These are phyloP conservation scores for Idaea aversata DNA, from an alignment of 2,888 invertebrate species.

Conservation along the genomic window DNA sequence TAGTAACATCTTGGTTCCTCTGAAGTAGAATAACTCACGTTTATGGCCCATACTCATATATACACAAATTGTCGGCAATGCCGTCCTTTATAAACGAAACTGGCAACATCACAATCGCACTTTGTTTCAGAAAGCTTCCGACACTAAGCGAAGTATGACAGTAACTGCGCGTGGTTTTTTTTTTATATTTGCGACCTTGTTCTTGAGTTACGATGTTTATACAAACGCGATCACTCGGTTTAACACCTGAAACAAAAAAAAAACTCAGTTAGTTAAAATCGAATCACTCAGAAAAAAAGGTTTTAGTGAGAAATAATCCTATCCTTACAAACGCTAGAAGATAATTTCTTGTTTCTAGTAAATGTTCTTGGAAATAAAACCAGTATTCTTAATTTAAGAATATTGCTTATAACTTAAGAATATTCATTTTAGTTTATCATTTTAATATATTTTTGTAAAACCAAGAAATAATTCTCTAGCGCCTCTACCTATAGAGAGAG, in stretches of 20 bases:
- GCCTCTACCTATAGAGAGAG: no score
- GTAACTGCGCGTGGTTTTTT: constrained; percentile 24
- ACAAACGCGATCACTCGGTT: constrained; percentile 35
- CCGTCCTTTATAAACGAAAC: constrained; percentile 53
- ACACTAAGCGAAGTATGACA: constrained; percentile 41
- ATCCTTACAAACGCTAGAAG: neutral
- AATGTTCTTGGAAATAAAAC: no score
- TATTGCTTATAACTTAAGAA: no score
- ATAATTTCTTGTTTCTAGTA: no score
- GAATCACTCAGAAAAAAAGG: neutral
- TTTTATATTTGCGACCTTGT: constrained; percentile 25
- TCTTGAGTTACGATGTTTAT: constrained; percentile 36
- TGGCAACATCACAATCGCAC: constrained; percentile 68
- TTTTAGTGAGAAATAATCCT: neutral
- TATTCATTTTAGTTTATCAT: no score
- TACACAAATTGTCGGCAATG: constrained; percentile 59
- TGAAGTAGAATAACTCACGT: constrained; percentile 50
- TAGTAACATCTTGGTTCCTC: constrained; percentile 66
- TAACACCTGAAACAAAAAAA: constrained; percentile 47
- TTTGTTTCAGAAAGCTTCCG: constrained; percentile 45
- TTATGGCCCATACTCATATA: constrained; percentile 66
- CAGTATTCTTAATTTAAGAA: no score
- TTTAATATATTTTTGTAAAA: neutral
- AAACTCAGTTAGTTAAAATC: constrained; percentile 13
- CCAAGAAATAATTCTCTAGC: neutral